Percentiles rank a stretch among this genome's conserved stretches.
Evolutionary conservation across 2,888 invertebrate species (phyloP).

Genomic region (Sesia bembeciformis): DNA sequence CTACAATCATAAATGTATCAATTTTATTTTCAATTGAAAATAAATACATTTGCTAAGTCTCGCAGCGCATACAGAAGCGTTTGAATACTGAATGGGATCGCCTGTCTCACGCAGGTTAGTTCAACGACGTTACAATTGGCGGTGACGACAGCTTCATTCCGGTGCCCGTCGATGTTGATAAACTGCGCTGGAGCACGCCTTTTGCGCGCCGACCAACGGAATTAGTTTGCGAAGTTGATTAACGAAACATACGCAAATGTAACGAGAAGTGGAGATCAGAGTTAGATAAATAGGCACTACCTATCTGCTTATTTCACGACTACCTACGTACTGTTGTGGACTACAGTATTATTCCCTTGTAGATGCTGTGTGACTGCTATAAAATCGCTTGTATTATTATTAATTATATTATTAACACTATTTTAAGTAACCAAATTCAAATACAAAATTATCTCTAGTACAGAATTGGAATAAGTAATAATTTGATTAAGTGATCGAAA

Average conservation of each 20-base stretch:
- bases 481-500: too few relatives aligned
- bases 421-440: too few relatives aligned
- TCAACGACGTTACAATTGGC: slow-evolving; percentile 71
- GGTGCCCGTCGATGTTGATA: slow-evolving; percentile 64
- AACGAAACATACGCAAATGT: slow-evolving; percentile 39
- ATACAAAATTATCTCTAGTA: too few relatives aligned
- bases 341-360: too few relatives aligned
- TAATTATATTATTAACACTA: too few relatives aligned
- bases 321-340: too few relatives aligned
- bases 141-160: slow-evolving; percentile 70
- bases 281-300: not conserved
- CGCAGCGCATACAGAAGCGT: slow-evolving; percentile 31
- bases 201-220: slow-evolving; percentile 41
- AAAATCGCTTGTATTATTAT: too few relatives aligned
- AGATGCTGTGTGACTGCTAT: too few relatives aligned
- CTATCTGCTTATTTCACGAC: not conserved
- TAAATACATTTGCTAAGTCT: slow-evolving; percentile 17
- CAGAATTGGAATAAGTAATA: too few relatives aligned
- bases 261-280: not conserved
- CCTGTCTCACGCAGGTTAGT: slow-evolving; percentile 56
- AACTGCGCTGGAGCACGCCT: slow-evolving; percentile 36
- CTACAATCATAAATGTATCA: too few relatives aligned
- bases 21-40: too few relatives aligned
- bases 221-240: slow-evolving; percentile 55
- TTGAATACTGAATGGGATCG: slow-evolving; percentile 66